Evolutionary conservation across 2,888 invertebrate species (phyloP), one percentile per base, ranked within the genome.

Genomic region (Drosophila mettleri): DNA sequence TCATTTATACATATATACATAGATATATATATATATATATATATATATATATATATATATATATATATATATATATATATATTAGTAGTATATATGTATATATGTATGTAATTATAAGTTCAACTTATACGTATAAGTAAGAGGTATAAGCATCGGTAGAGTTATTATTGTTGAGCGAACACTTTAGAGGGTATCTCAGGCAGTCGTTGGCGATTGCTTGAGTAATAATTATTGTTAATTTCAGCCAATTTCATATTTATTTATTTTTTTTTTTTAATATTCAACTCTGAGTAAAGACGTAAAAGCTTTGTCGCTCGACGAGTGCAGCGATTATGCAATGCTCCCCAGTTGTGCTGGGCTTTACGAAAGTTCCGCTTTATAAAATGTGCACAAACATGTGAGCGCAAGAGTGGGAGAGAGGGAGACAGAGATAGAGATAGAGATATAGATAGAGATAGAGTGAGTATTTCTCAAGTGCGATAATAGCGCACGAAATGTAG

Each of bases 311-410:
- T 33, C 48, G 29, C 48, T 48, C 48, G 20, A 2, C 48, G 33
- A 48, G 31, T 33, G 33, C 27, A 22, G 20, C 33, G 10, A 49
- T 49, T 49, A 49, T 49, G 48, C 31, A 49, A 49, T 48, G 27
- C 27, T 18, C 29, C 29, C 14, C 27, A 46, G 29, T 22, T 31
- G 48, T 33, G 24, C 43, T 49, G 10, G 31, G 48, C 36, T 34
- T 24, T 36, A 24, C 36, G 16, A 52, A 48, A 48, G 48, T 33
- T 48, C 31, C 20, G 48, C 20, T 48, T 33, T 33, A 33, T 22
- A 22, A 48, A 20, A 48, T 48, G 48, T 48, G 48, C 31, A 31
- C 31, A 20, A 20, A 45, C 45, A 45, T 45, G 45, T 45, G 45
- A 29, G 45, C 12, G 45, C 10, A 7, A 2, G 24, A 10, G 10